Evolutionary conservation across 2,113 vertebrate genomes (phyloP).

Genomic region (Perca fluviatilis): DNA sequence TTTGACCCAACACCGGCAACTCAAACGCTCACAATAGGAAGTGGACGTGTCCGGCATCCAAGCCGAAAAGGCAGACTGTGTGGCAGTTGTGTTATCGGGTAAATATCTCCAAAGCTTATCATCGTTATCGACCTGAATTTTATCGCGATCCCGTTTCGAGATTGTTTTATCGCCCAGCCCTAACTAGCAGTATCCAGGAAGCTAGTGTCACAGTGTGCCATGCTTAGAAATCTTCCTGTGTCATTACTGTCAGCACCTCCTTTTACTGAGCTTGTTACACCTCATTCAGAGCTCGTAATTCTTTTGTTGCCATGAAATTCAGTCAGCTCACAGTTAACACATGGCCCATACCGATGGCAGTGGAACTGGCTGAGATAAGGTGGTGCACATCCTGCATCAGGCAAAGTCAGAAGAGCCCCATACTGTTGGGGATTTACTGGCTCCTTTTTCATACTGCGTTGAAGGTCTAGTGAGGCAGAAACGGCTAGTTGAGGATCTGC

Average conservation of each 20-base stretch:
- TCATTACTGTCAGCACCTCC: constrained; percentile 12
- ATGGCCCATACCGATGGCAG: neutral
- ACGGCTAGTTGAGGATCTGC: neutral
- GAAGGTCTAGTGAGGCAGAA: constrained; percentile 2
- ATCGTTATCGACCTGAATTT: too few relatives aligned
- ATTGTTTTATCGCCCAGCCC: neutral
- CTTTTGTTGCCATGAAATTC: neutral
- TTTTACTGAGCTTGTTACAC: neutral
- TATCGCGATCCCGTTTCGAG: too few relatives aligned
- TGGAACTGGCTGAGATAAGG: constrained; percentile 18
- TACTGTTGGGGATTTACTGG: constrained; percentile 1
- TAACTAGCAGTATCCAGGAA: neutral
- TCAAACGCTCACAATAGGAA: too few relatives aligned
- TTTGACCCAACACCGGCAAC: too few relatives aligned
- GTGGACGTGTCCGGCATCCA: too few relatives aligned
- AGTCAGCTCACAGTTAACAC: neutral
- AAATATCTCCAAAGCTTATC: too few relatives aligned
- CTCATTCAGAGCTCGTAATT: neutral
- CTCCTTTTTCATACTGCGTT: neutral
- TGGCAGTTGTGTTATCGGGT: too few relatives aligned
- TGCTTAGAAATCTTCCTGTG: neutral
- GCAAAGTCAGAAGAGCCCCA: constrained; percentile 2
- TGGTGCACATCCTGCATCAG: constrained; percentile 2
- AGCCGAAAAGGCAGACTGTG: too few relatives aligned
- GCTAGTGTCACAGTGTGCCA: neutral